These are phyloP conservation scores for Aplochiton taeniatus DNA, from an alignment of 2,797 vertebrate genomes.

Conservation along the genomic window DNA sequence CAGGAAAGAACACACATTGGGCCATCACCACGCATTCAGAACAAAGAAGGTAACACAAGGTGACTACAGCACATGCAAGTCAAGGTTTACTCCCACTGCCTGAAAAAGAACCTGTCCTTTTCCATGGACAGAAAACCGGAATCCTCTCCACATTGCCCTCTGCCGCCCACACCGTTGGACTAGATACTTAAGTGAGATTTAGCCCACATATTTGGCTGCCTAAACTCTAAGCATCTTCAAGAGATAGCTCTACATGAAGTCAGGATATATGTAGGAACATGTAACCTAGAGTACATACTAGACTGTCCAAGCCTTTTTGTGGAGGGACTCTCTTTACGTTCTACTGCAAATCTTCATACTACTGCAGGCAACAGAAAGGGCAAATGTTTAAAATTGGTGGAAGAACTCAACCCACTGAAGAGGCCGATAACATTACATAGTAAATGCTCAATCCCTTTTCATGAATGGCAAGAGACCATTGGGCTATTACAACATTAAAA, in stretches of 20 bases:
- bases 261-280: no score
- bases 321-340: no score
- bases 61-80: constrained; percentile 45
- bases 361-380: constrained; percentile 12
- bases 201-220: constrained; percentile 61
- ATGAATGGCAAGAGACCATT: background rate
- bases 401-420: constrained; percentile 50
- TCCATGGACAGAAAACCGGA: constrained; percentile 44
- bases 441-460: background rate
- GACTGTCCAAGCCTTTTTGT: no score
- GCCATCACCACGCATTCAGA: constrained; percentile 52
- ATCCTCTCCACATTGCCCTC: constrained; percentile 37
- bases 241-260: no score
- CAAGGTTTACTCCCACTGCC: constrained; percentile 14
- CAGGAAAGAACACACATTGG: constrained; percentile 46
- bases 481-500: background rate
- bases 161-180: constrained; percentile 14
- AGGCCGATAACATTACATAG: constrained; percentile 5
- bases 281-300: no score
- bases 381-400: no score
- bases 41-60: constrained; percentile 35
- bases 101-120: background rate
- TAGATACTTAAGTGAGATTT: constrained; percentile 52
- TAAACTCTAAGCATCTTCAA: constrained; percentile 59
- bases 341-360: no score